Evolutionary conservation across 2,797 vertebrate genomes (phyloP).

Genomic region (Apodemus agrarius): DNA sequence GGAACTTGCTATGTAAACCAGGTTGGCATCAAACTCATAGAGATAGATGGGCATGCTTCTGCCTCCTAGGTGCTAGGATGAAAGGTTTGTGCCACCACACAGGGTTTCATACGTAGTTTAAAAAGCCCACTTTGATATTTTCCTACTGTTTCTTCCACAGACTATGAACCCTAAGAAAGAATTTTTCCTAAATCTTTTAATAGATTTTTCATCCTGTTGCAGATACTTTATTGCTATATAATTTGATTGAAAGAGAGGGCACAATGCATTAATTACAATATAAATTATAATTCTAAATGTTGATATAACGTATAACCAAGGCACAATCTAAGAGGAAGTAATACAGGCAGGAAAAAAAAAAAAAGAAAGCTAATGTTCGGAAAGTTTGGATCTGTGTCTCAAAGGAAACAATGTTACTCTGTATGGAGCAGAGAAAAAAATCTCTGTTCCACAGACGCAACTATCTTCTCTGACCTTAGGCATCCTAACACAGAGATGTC

Average conservation of each 20-base stretch:
- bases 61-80: background rate
- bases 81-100: background rate
- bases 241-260: slow-evolving; percentile 3
- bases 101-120: background rate
- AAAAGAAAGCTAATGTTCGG: background rate
- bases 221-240: background rate
- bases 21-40: background rate
- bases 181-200: background rate
- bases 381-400: background rate
- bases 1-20: background rate
- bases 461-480: background rate
- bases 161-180: background rate
- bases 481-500: background rate
- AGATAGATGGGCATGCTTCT: background rate
- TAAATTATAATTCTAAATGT: slow-evolving; percentile 12
- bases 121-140: background rate
- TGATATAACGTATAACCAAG: slow-evolving; percentile 16
- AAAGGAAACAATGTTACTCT: background rate
- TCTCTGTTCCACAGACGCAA: background rate
- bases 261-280: background rate
- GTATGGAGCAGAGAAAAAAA: background rate
- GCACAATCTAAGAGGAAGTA: slow-evolving; percentile 42
- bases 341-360: slow-evolving; percentile 6
- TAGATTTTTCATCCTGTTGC: background rate
- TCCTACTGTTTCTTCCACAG: background rate